Evolutionary conservation across 2,888 invertebrate species (phyloP).

Genomic region (Rutpela maculata): DNA sequence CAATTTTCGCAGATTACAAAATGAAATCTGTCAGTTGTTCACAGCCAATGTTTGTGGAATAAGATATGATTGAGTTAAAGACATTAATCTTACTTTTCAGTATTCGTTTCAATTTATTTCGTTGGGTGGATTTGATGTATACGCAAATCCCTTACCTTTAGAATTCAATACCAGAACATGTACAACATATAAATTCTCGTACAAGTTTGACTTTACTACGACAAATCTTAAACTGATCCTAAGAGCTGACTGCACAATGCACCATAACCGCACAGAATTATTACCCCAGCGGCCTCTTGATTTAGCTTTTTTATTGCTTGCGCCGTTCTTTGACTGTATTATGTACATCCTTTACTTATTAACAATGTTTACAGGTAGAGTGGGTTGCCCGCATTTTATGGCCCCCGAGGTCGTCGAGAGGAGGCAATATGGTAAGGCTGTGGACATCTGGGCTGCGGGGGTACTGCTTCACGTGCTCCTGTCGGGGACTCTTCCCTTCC

Average conservation of each 20-base stretch:
- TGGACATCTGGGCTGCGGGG: constrained; percentile 99
- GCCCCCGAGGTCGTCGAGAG: constrained; percentile 97
- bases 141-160: neutral
- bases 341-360: constrained; percentile 11
- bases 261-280: constrained; percentile 7
- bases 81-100: neutral
- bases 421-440: constrained; percentile 93
- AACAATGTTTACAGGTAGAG: constrained; percentile 81
- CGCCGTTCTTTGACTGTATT: neutral
- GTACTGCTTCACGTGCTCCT: constrained; percentile 94
- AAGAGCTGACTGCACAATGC: constrained; percentile 21
- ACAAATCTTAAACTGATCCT: constrained; percentile 4
- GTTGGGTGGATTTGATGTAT: neutral
- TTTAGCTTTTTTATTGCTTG: constrained; percentile 21
- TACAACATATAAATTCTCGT: neutral
- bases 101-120: neutral
- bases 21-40: too few species aligned
- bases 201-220: neutral
- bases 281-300: constrained; percentile 5
- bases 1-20: too few species aligned
- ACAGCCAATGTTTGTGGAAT: too few species aligned
- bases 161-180: neutral
- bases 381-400: constrained; percentile 98
- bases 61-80: neutral
- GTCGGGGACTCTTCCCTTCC: constrained; percentile 95